Evolutionary conservation across 2,113 vertebrate genomes (phyloP), one percentile per base, ranked within the genome.

Genomic region (Amphilophus citrinellus): DNA sequence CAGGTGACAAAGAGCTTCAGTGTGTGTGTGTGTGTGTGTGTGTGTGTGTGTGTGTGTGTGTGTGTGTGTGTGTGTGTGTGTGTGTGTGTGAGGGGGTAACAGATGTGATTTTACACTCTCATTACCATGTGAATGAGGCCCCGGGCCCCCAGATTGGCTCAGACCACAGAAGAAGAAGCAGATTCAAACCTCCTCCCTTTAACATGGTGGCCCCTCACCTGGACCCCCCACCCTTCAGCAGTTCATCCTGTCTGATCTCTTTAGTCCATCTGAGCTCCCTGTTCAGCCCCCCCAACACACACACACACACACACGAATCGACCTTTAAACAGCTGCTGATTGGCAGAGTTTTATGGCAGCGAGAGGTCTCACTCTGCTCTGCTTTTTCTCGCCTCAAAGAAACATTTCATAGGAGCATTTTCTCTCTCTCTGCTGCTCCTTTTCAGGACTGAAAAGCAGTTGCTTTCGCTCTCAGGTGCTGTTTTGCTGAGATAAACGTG

Each of bases 111-210:
- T 98, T 98, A 97, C 97, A 96, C 96, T 96, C 97, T 99, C 97
- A 99, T 99, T 99, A 99, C 96, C 98, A 99, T 99, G 96, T 99
- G 98, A 99, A 99, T 99, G 97, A 97, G 96, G 95, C 89, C 90
- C 94, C 92, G 94, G 96, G 96, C 96, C 96, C 96, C 96, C 96
- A 96, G 96, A 96, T 97, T 97, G 96, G 96, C 95, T 91, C 94
- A 84, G 92, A 89, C 88, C 83, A 88, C 82, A 89, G 84, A 91
- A 76, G 89, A 89, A 87, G 86, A 90, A 84, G 87, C 83, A 73
- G 83, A 83, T 66, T 82, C 63, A 77, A 58, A 18, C 71, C 80
- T 77, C 80, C 73, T 39, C 79, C 82, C 84, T 84, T 85, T 73
- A 73, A 73, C 66, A 3, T 73, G 66, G 87, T 88, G 89, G 96